Conservation (phyloP, 1,140 invertebrate genomes). For the Scaptomyza hsui region DNA sequence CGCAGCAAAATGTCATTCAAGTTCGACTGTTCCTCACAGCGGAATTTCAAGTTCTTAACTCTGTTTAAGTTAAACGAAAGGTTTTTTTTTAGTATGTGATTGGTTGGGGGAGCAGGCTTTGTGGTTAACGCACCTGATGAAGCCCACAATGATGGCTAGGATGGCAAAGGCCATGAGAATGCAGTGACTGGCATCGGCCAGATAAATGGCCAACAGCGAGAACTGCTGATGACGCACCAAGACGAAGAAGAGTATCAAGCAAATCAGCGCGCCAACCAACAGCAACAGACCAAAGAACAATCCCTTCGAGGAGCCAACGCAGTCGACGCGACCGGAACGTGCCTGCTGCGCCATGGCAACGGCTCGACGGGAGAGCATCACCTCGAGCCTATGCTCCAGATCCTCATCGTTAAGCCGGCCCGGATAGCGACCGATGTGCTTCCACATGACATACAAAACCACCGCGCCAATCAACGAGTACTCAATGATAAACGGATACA, state of each 20-base stretch:
- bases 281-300: constrained; percentile 96
- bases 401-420: constrained; percentile 92
- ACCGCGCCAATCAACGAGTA: constrained; percentile 98
- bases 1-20: constrained; percentile 95
- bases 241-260: constrained; percentile 97
- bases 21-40: constrained; percentile 93
- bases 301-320: constrained; percentile 95
- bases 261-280: constrained; percentile 95
- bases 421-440: constrained; percentile 94
- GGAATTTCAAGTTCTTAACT: constrained; percentile 94
- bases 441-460: constrained; percentile 99
- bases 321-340: constrained; percentile 93
- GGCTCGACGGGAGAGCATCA: constrained; percentile 92
- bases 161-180: constrained; percentile 94
- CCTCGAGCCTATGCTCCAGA: constrained; percentile 92
- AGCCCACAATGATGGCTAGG: constrained; percentile 94
- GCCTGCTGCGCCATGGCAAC: constrained; percentile 92
- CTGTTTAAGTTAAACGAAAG: constrained; percentile 84
- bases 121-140: constrained; percentile 88
- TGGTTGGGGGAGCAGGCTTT: too few relatives aligned
- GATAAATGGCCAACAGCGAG: constrained; percentile 92
- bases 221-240: constrained; percentile 92
- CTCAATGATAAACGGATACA: constrained; percentile 98
- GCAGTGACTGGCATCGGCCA: constrained; percentile 95
- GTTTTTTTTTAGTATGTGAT: too few relatives aligned